These are phyloP conservation scores for Microhierax caerulescens DNA, from an alignment of 2,797 vertebrate species.

Conservation along the genomic window DNA sequence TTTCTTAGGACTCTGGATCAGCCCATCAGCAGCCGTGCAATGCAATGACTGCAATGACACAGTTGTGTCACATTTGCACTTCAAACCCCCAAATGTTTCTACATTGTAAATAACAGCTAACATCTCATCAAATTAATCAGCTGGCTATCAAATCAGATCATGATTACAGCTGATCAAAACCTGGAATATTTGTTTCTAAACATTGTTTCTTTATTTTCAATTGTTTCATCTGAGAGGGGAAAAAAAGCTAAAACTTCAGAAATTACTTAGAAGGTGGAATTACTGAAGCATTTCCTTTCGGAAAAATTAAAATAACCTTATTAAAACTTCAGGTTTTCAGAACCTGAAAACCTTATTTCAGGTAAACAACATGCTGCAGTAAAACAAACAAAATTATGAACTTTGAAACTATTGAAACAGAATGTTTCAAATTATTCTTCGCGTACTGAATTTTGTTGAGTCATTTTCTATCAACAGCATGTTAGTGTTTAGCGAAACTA, in stretches of 20 bases:
- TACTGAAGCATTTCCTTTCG: not conserved
- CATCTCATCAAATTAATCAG: not conserved
- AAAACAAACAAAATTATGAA: not conserved
- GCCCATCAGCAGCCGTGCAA: not conserved
- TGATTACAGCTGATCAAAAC: not conserved
- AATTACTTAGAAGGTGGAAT: not conserved
- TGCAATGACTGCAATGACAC: too few species aligned
- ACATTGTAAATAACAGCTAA: not conserved
- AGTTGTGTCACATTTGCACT: not conserved
- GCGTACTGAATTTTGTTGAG: not conserved
- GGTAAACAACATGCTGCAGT: not conserved
- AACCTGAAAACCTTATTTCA: not conserved
- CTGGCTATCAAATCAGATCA: not conserved
- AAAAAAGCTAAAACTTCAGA: not conserved
- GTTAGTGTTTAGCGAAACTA: not conserved
- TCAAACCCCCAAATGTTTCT: not conserved
- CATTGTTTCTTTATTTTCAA: not conserved
- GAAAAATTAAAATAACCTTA: not conserved
- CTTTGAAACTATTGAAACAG: not conserved
- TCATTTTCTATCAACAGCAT: not conserved
- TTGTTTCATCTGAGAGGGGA: fast-evolving
- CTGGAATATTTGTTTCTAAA: not conserved
- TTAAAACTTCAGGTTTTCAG: not conserved
- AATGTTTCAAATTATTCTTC: not conserved
- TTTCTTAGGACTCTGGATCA: not conserved